Conservation (phyloP, 2,888 invertebrate species). For the Gandaritis pyraliata region DNA sequence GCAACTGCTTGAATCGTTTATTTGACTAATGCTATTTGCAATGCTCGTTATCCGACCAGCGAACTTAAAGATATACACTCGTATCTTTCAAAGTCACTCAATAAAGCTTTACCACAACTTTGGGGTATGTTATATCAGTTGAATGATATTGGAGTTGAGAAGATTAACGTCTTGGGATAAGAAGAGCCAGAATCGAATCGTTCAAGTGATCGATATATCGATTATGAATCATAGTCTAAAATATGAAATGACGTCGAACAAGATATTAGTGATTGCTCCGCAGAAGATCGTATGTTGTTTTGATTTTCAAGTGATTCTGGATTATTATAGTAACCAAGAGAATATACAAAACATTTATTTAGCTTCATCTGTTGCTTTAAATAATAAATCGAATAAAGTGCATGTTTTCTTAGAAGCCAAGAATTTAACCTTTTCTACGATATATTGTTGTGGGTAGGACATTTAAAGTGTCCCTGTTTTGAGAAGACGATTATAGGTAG, state of each 20-base stretch:
- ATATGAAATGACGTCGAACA: conserved; percentile 45
- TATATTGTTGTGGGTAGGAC: background rate
- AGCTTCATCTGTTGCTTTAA: background rate
- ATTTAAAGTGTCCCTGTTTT: background rate
- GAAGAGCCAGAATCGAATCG: too few species aligned
- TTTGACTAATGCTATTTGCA: conserved; percentile 9
- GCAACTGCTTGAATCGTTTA: conserved; percentile 3
- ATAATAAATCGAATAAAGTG: background rate
- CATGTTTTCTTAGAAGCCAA: background rate
- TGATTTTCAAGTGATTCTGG: conserved; percentile 19
- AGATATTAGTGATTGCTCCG: conserved; percentile 22
- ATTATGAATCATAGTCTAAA: conserved; percentile 54
- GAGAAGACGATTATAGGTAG: background rate
- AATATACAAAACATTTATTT: background rate
- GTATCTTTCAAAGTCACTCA: background rate
- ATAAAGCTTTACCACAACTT: background rate
- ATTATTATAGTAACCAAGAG: background rate
- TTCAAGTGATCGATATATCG: conserved; percentile 46
- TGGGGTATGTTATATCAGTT: too few species aligned
- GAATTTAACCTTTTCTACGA: background rate
- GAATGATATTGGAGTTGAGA: background rate
- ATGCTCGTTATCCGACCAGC: conserved; percentile 56
- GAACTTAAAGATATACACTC: conserved; percentile 49
- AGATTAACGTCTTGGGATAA: background rate
- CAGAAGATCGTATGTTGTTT: conserved; percentile 10